phyloP scores from a whole-genome alignment of 2,797 vertebrate species.

The Prunella strophiata region DNA sequence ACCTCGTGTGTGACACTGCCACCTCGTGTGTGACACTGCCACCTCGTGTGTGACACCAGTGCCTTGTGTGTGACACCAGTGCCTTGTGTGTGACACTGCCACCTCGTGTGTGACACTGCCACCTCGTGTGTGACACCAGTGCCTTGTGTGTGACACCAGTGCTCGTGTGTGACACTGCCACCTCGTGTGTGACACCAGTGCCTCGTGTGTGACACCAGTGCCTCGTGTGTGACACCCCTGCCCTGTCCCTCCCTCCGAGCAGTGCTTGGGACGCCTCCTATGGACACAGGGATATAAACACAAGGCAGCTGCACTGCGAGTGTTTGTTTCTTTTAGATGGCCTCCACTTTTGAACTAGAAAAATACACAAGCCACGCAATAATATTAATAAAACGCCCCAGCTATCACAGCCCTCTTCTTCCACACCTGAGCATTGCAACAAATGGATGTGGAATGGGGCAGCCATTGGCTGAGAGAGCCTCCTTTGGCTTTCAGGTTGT shows the following conservation, averaged over 20 bases:
- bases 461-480: neutral
- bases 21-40: neutral
- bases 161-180: neutral
- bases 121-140: no score
- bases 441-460: neutral
- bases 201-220: neutral
- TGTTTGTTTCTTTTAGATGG: conserved; percentile 12
- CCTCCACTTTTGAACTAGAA: neutral
- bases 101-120: neutral
- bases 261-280: neutral
- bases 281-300: neutral
- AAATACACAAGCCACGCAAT: neutral
- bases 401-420: neutral
- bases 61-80: neutral
- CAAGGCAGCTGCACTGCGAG: neutral
- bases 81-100: neutral
- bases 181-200: neutral
- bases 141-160: neutral
- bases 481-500: neutral
- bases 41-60: no score
- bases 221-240: neutral
- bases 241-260: neutral
- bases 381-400: neutral
- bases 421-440: neutral
- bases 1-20: neutral